Percentiles rank a stretch among this genome's conserved stretches.
Evolutionary conservation across 2,113 vertebrate species (phyloP).

Genomic region (Prolemur simus): DNA sequence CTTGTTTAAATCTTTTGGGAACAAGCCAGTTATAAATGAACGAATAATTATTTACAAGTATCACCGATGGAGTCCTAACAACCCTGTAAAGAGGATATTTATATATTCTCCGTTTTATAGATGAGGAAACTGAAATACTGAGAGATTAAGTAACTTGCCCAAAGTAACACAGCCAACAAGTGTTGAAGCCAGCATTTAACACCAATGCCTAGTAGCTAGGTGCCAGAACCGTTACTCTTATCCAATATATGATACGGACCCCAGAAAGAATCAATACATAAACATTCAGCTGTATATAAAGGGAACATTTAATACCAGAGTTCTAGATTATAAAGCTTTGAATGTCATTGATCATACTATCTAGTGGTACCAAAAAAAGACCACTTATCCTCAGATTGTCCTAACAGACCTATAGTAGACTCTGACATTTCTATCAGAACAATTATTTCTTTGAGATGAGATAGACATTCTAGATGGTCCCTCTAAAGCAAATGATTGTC

Average conservation of each 20-base stretch:
- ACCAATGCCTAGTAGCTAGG: neutral
- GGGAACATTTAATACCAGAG: neutral
- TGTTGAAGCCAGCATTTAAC: neutral
- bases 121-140: neutral
- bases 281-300: neutral
- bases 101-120: neutral
- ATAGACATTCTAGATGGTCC: neutral
- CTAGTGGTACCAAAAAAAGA: neutral
- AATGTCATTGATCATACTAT: neutral
- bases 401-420: neutral
- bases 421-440: neutral
- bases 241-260: neutral
- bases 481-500: neutral
- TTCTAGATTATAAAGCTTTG: neutral
- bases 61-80: neutral
- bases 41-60: slow-evolving; percentile 40
- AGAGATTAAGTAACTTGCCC: neutral
- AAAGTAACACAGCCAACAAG: neutral
- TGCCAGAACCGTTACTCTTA: neutral
- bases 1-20: slow-evolving; percentile 56
- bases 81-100: neutral
- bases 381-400: neutral
- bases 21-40: slow-evolving; percentile 36
- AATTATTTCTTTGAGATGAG: neutral
- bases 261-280: neutral